Base-by-base conservation (phyloP, 2,888 invertebrate species). In the Mythimna ferrago region DNA sequence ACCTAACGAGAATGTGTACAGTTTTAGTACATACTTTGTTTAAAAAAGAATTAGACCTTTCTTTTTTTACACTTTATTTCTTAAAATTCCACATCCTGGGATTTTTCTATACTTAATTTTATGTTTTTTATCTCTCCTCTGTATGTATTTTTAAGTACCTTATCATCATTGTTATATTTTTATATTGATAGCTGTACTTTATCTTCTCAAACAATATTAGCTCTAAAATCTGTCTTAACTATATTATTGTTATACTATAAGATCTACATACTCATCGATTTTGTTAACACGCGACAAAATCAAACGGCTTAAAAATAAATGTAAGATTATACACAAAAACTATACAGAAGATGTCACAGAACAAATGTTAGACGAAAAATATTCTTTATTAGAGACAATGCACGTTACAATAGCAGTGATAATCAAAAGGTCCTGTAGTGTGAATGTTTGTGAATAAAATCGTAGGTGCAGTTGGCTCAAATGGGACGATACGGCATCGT, bases 161-260 rank as follows among this genome's bases (percentile, higher is more conserved):
- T 77, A 75, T 70, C 38, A 48, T 78, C 62, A 70, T 71, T 86
- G 63, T 81, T 83, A 83, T 87, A 87, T 85, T 87, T 86, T 83
- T 83, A 84, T 86, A 85, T 86, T 73, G 68, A 72, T 88, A 78
- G 75, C 76, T 85, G 86, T 87, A 82, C 70, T 73, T 84, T 84
- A 83, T 75, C 86, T 82, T 87, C 71, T 86, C 73, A 78, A 77
- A 78, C 78, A 78, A 78, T 86, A 81, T 82, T 89, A 90, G 85
- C 84, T 83, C 69, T 90, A 84, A 86, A 77, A 81, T 86, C 84
- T 89, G 83, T 89, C 87, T 86, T 89, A 82, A 80, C 79, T 86
- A 83, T 71, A 85, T 83, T 88, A 87, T 87, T 85, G 73, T 84
- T 86, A 82, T 86, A 85, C 78, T 88, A 86, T 89, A 89, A 88